phyloP scores from a whole-genome alignment of 2,888 invertebrate genomes.

The Chloroclysta siterata region DNA sequence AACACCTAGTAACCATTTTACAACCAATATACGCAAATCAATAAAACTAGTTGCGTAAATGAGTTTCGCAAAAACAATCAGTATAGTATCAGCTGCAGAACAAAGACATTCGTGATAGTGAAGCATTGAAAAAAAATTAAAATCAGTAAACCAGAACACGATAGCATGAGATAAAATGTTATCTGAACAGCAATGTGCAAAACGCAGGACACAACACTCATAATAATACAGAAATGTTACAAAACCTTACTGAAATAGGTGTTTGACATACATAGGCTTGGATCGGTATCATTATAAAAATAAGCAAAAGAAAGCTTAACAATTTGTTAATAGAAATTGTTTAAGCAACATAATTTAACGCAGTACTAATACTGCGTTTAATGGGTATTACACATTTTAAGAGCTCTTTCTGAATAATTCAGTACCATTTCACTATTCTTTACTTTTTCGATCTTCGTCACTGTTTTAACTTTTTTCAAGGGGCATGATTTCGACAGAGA shows the following conservation, averaged over 20 bases:
- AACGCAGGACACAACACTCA: conserved; percentile 19
- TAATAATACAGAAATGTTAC: neutral
- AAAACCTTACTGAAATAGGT: conserved; percentile 3
- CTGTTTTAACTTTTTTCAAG: too few relatives aligned
- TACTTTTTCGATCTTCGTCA: too few relatives aligned
- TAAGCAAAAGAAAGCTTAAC: conserved; percentile 11
- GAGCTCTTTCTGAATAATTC: too few relatives aligned
- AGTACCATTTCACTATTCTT: too few relatives aligned
- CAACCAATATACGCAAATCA: conserved; percentile 12
- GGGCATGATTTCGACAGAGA: too few relatives aligned
- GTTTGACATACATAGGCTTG: conserved; percentile 1
- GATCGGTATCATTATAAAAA: neutral
- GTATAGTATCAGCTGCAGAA: conserved; percentile 39
- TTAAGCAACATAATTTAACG: too few relatives aligned
- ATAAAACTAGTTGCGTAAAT: conserved; percentile 24
- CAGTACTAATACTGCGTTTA: too few relatives aligned
- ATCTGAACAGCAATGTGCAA: conserved; percentile 54
- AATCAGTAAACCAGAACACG: conserved; percentile 58
- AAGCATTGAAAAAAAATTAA: conserved; percentile 43
- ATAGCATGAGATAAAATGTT: conserved; percentile 56
- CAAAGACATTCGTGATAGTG: conserved; percentile 46
- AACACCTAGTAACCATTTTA: conserved; percentile 19
- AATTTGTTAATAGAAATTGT: too few relatives aligned
- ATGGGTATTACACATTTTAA: too few relatives aligned
- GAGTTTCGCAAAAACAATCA: conserved; percentile 36